Base-by-base conservation (phyloP, 92 coral and sea anemone species). In the Scolanthus callimorphus region DNA sequence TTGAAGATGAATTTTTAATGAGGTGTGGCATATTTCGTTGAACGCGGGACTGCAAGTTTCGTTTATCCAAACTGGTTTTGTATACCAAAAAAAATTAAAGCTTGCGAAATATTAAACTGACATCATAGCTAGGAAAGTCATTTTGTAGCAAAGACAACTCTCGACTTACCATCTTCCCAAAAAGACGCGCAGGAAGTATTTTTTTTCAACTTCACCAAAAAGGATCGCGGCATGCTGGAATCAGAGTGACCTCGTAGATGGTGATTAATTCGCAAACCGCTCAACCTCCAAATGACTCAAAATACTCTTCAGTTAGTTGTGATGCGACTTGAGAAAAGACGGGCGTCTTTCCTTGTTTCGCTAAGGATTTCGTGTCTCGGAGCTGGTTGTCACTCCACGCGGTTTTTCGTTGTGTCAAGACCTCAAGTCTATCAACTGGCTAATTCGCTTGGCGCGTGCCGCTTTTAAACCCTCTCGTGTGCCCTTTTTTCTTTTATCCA, bases 361-460 rank as follows among this genome's bases (percentile, higher is more conserved):
- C 43, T 34, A 6, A 15, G 6, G 43, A 34, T 34, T 6, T 34
- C 43, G 43, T 34, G 43, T 15, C 4, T 46, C 11, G 23, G 52
- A 4, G 23, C 8, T 46, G 23, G 17, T 20, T 4, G 23, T 10
- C 52, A 4, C 23, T 46, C 52, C 52, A 46, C 52, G 52, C 8
- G 52, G 52, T 9, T 46, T 19, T 4, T 9, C 41, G 6, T 20
- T 9, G 11, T 9, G 22, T 19, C 22, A 30, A 17, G 65, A 65
- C 63, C 75, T 23, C 65, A 49, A 52, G 68, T 76, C 69, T 65
- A 69, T 81, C 82, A 71, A 80, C 90, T 90, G 88, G 81, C 89
- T 88, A 84, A 92, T 84, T 75, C 80, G 83, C 9, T n/a, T 74
- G 91, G 80, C 98, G 98, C 98, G 98, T 92, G 98, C 89, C 96